A percentile compares a stretch with the other conserved stretches of the same genome.
These are phyloP conservation scores for Petrocephalus schoutedeni DNA, from an alignment of 2,797 vertebrate genomes.

Conservation along the genomic window DNA sequence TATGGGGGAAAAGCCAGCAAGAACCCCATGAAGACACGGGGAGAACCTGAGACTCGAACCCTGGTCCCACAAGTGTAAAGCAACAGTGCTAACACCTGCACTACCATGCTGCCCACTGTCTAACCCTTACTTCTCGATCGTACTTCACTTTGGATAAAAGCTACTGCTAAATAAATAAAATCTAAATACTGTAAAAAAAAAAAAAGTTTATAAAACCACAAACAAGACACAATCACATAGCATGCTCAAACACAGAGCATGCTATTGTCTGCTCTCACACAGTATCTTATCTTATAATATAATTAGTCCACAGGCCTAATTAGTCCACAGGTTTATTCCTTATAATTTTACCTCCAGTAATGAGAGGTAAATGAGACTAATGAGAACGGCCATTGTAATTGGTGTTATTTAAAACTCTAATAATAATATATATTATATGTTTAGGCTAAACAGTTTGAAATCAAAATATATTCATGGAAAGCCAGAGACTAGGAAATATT, in stretches of 20 bases:
- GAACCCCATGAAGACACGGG: too few relatives aligned
- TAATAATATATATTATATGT: neutral
- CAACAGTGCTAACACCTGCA: too few relatives aligned
- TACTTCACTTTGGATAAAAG: neutral
- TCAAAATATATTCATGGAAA: neutral
- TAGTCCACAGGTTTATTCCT: neutral
- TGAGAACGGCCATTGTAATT: neutral
- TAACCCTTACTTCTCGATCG: neutral
- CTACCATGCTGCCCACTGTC: neutral
- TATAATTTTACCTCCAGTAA: neutral
- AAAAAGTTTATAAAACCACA: too few relatives aligned
- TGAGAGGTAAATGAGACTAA: neutral
- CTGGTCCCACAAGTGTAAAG: too few relatives aligned
- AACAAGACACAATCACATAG: too few relatives aligned
- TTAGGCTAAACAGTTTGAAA: neutral
- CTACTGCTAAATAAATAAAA: neutral
- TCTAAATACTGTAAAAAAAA: neutral
- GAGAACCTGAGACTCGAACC: too few relatives aligned
- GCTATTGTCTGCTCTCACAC: neutral
- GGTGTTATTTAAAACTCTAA: neutral
- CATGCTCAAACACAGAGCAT: neutral
- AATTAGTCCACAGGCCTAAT: neutral
- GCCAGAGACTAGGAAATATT: neutral
- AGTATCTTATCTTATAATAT: neutral
- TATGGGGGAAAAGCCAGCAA: too few relatives aligned